phyloP scores from a whole-genome alignment of 2,113 vertebrate species.

The Heterotis niloticus region DNA sequence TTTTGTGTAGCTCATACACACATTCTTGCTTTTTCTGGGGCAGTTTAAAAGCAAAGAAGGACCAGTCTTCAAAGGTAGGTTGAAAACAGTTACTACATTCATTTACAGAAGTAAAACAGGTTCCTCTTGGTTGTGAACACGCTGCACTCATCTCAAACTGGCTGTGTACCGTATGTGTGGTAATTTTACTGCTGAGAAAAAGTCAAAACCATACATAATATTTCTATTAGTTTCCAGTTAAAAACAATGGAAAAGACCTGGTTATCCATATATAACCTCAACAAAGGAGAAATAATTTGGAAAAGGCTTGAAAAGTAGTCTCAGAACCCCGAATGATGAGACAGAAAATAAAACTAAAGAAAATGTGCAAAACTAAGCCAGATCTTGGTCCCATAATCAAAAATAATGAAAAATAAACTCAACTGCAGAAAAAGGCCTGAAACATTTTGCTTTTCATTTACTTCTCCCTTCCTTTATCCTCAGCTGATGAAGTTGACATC shows the following conservation, averaged over 20 bases:
- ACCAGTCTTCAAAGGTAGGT: background rate
- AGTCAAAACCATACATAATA: background rate
- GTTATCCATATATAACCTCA: background rate
- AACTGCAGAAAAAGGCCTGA: background rate
- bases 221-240: background rate
- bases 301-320: background rate
- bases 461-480: background rate
- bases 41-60: no score
- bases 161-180: no score
- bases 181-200: background rate
- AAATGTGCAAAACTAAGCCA: background rate
- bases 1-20: no score
- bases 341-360: background rate
- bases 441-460: background rate
- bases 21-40: no score
- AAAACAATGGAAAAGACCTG: background rate
- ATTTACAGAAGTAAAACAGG: background rate
- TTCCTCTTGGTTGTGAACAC: background rate
- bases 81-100: background rate
- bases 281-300: background rate
- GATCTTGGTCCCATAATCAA: background rate
- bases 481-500: slow-evolving; percentile 5
- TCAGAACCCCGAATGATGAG: background rate
- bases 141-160: no score
- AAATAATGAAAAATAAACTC: background rate